phyloP scores from a whole-genome alignment of 2,797 vertebrate genomes.

The Crypturellus tataupa region DNA sequence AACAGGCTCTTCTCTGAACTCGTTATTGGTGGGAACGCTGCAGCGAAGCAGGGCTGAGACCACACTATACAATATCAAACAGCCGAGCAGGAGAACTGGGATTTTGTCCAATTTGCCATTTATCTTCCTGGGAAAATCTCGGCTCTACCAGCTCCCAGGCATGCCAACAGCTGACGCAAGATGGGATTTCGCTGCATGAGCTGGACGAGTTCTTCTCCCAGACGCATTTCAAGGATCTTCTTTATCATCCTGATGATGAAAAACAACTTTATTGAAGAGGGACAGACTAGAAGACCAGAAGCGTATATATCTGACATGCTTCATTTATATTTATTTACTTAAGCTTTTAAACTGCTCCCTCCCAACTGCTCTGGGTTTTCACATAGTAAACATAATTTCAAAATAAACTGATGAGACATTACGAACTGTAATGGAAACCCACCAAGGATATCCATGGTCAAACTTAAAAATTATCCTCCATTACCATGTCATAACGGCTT shows the following conservation, averaged over 20 bases:
- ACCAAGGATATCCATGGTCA: background rate
- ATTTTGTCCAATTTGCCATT: background rate
- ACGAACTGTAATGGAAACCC: background rate
- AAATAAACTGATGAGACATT: background rate
- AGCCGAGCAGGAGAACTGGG: background rate
- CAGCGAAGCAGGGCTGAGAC: background rate
- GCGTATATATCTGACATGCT: background rate
- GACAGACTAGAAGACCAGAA: background rate
- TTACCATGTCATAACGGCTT: background rate
- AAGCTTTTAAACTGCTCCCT: background rate
- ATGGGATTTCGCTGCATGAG: background rate
- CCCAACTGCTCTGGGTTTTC: too few relatives aligned
- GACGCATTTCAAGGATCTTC: rapidly evolving
- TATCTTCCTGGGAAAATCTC: background rate
- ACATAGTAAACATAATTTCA: background rate
- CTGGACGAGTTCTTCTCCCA: rapidly evolving
- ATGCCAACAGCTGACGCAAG: slow-evolving; percentile 40
- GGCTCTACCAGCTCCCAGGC: background rate
- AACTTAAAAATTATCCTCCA: background rate
- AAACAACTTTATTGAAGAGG: background rate
- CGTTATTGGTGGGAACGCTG: background rate
- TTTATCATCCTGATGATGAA: background rate
- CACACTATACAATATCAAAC: background rate
- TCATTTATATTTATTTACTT: background rate
- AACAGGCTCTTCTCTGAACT: slow-evolving; percentile 25